These are phyloP conservation scores for Drosophila baimaii DNA, from an alignment of 1,140 invertebrate species.

Conservation along the genomic window DNA sequence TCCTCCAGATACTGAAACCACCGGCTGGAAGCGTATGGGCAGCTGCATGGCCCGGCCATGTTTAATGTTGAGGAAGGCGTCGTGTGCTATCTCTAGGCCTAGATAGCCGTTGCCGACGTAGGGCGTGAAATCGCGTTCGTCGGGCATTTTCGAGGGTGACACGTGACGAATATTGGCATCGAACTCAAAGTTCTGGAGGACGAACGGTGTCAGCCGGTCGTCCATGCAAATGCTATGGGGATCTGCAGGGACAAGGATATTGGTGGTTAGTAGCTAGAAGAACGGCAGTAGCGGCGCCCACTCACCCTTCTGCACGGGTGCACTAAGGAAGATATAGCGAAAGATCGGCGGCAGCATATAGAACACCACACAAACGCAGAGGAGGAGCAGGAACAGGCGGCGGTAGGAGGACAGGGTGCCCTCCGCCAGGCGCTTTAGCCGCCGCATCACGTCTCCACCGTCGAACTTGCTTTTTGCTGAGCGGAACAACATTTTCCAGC, in stretches of 20 bases:
- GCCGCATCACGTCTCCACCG: constrained; percentile 85
- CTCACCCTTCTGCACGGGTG: constrained; percentile 84
- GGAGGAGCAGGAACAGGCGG: constrained; percentile 87
- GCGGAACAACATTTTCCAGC: constrained; percentile 76
- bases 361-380: constrained; percentile 87
- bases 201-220: constrained; percentile 87
- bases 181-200: constrained; percentile 86
- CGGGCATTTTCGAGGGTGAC: constrained; percentile 81
- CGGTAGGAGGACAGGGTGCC: constrained; percentile 88
- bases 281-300: not conserved
- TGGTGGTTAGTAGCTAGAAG: not conserved
- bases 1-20: constrained; percentile 86
- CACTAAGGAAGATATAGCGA: constrained; percentile 86
- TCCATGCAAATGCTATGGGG: constrained; percentile 88
- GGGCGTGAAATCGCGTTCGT: constrained; percentile 88
- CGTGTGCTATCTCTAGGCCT: constrained; percentile 87
- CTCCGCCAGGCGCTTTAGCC: constrained; percentile 86
- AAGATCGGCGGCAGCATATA: constrained; percentile 88
- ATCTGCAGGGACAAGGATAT: constrained; percentile 76
- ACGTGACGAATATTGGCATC: constrained; percentile 89
- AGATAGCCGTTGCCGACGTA: constrained; percentile 93
- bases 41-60: constrained; percentile 89
- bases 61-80: constrained; percentile 89
- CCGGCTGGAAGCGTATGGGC: constrained; percentile 89
- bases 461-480: constrained; percentile 84